phyloP scores from a whole-genome alignment of 2,888 invertebrate species.

The Parascotia fuliginaria region DNA sequence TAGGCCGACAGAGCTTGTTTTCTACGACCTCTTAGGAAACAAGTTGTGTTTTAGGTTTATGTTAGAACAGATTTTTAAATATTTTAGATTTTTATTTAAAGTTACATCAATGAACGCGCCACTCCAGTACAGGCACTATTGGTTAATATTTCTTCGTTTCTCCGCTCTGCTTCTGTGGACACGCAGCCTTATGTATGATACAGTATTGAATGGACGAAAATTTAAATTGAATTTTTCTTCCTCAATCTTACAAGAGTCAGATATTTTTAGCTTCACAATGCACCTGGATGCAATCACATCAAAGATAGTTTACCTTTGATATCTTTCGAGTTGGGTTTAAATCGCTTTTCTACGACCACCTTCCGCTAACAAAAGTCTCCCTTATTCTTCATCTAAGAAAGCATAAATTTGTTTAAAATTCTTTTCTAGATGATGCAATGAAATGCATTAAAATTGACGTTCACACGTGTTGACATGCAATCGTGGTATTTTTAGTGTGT shows the following conservation, averaged over 20 bases:
- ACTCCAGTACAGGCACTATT: too few species aligned
- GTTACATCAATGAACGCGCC: too few species aligned
- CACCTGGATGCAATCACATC: slow-evolving; percentile 4
- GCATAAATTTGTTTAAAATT: slow-evolving; percentile 12
- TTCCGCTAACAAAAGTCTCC: slow-evolving; percentile 2
- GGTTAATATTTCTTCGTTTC: too few species aligned
- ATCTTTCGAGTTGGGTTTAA: slow-evolving; percentile 20
- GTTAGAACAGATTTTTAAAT: too few species aligned
- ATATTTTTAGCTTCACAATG: not conserved
- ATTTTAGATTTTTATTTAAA: too few species aligned
- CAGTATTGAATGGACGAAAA: not conserved
- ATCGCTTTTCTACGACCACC: slow-evolving; percentile 30
- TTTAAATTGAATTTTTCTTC: not conserved
- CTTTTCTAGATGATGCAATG: slow-evolving; percentile 13
- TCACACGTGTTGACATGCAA: slow-evolving; percentile 38
- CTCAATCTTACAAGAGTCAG: too few species aligned
- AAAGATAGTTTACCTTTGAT: slow-evolving; percentile 16
- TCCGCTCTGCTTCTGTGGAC: too few species aligned
- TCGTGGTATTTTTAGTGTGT: slow-evolving; percentile 35
- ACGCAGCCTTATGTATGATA: too few species aligned
- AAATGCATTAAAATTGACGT: slow-evolving; percentile 34
- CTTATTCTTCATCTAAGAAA: slow-evolving; percentile 13
- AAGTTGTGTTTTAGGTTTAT: too few species aligned
- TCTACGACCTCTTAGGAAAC: too few species aligned
- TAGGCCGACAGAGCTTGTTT: too few species aligned